Conservation (phyloP, 2,888 invertebrate species). For the Piscicola geometra region DNA sequence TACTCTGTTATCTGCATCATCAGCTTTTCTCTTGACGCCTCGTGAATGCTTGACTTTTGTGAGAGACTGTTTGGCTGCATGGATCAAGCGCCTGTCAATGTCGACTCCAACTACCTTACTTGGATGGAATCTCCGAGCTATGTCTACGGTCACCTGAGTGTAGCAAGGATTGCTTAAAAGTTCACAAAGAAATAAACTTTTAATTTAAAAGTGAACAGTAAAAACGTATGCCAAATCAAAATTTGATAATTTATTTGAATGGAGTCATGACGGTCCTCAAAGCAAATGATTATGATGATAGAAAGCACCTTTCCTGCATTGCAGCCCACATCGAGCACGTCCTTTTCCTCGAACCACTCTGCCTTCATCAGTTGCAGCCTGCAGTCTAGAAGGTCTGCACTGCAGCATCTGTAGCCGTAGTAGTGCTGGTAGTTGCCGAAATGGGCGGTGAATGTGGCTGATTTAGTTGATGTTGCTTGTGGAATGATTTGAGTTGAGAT, state of each 20-base stretch:
- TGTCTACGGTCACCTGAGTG: slow-evolving; percentile 75
- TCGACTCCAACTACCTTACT: slow-evolving; percentile 84
- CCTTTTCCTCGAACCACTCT: slow-evolving; percentile 80
- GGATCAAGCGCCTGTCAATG: slow-evolving; percentile 81
- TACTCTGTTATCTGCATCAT: too few relatives aligned
- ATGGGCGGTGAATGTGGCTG: too few relatives aligned
- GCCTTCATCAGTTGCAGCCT: slow-evolving; percentile 76
- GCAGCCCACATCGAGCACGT: slow-evolving; percentile 95
- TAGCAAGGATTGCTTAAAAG: background rate
- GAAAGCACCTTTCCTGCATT: slow-evolving; percentile 69
- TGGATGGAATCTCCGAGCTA: slow-evolving; percentile 80
- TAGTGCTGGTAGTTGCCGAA: slow-evolving; percentile 96
- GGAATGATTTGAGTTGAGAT: too few relatives aligned
- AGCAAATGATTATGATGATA: background rate
- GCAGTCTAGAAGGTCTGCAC: slow-evolving; percentile 69
- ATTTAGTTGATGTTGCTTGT: too few relatives aligned
- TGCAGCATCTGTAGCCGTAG: slow-evolving; percentile 85
- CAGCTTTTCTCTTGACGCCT: too few relatives aligned
- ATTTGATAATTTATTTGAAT: background rate
- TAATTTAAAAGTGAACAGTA: background rate
- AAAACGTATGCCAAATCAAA: background rate
- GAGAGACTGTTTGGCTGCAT: slow-evolving; percentile 70
- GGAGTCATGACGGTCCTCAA: background rate
- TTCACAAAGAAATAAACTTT: slow-evolving; percentile 2
- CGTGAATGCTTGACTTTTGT: slow-evolving; percentile 56